A percentile compares a stretch with the other conserved stretches of the same genome.
Evolutionary conservation across 2,888 invertebrate species (phyloP).

Genomic region (Pyrrhia umbra): DNA sequence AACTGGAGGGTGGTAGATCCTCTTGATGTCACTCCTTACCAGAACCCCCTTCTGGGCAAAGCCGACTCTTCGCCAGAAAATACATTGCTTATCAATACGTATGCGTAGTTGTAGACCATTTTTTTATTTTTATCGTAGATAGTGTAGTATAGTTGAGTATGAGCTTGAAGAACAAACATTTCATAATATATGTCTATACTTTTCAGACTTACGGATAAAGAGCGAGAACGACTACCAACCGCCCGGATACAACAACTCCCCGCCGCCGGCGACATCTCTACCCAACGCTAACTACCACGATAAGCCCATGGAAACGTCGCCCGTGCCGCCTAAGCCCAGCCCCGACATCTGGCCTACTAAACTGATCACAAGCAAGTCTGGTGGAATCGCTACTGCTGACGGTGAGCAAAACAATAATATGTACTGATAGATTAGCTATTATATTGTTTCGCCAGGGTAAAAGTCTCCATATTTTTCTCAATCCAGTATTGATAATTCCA

Average conservation of each 20-base stretch:
- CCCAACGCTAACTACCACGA: slow-evolving; percentile 86
- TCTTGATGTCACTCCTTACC: not conserved
- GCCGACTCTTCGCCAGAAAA: slow-evolving; percentile 43
- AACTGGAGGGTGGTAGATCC: not conserved
- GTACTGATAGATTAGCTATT: not conserved
- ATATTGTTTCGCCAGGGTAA: too few species aligned
- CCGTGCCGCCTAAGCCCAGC: slow-evolving; percentile 90
- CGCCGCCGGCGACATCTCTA: slow-evolving; percentile 90
- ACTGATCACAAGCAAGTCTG: slow-evolving; percentile 93
- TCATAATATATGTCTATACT: slow-evolving; percentile 3
- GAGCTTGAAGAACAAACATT: not conserved
- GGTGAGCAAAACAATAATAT: slow-evolving; percentile 87
- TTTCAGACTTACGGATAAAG: slow-evolving; percentile 94
- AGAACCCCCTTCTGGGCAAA: not conserved
- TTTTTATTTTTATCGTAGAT: slow-evolving; percentile 17
- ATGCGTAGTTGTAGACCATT: slow-evolving; percentile 38
- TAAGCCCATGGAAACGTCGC: slow-evolving; percentile 85
- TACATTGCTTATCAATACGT: slow-evolving; percentile 33
- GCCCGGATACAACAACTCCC: slow-evolving; percentile 90
- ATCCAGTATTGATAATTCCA: too few species aligned
- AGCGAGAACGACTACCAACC: slow-evolving; percentile 91
- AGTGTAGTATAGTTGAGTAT: not conserved
- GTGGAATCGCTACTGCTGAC: slow-evolving; percentile 95
- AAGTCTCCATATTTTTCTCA: too few species aligned
- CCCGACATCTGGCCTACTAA: slow-evolving; percentile 92